Conservation (phyloP, 1,140 invertebrate genomes). For the Drosophila fuyamai region DNA sequence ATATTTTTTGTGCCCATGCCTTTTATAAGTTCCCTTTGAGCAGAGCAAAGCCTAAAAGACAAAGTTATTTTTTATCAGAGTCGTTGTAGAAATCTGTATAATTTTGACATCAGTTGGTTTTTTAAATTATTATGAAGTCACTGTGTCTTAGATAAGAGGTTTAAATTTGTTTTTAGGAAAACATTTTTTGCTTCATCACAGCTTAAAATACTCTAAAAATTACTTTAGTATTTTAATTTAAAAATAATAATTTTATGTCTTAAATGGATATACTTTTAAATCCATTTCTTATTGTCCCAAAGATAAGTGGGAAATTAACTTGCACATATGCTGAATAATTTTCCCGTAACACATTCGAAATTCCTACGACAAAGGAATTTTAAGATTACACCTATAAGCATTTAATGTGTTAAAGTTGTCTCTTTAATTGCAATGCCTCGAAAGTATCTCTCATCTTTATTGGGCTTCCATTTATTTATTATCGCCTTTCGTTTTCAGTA, state of each 20-base stretch:
- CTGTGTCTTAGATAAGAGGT: too few relatives aligned
- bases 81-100: not conserved
- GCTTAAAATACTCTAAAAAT: too few relatives aligned
- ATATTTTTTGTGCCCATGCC: too few relatives aligned
- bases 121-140: too few relatives aligned
- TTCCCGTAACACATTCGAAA: not conserved
- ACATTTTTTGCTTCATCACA: too few relatives aligned
- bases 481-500: conserved; percentile 39
- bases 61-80: conserved; percentile 11
- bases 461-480: conserved; percentile 47
- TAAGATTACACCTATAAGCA: conserved; percentile 1
- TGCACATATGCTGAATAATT: not conserved
- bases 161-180: too few relatives aligned
- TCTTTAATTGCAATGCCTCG: conserved; percentile 18
- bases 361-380: not conserved
- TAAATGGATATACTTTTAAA: too few relatives aligned
- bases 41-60: not conserved
- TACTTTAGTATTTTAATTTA: too few relatives aligned
- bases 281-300: too few relatives aligned
- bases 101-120: not conserved
- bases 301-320: too few relatives aligned
- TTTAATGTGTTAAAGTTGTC: conserved; percentile 21
- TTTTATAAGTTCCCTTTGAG: not conserved
- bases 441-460: conserved; percentile 38
- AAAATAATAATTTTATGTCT: too few relatives aligned